phyloP scores from a whole-genome alignment of 2,888 invertebrate species.

The Andrena bucephala region DNA sequence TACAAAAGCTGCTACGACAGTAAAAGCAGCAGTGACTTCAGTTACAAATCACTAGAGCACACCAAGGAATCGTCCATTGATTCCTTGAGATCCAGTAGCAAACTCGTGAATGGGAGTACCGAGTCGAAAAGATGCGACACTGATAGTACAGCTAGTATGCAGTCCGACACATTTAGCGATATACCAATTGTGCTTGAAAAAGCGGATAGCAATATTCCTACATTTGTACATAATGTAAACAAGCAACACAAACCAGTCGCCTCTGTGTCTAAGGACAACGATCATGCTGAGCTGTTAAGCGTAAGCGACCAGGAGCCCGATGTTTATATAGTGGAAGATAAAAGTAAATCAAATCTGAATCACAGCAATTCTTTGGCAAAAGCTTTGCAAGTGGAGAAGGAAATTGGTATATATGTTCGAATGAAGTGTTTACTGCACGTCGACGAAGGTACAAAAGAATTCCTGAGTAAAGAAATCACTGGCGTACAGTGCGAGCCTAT shows the following conservation, averaged over 20 bases:
- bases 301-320: slow-evolving; percentile 80
- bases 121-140: slow-evolving; percentile 66
- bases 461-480: slow-evolving; percentile 75
- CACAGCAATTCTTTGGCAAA: slow-evolving; percentile 63
- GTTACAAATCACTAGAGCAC: slow-evolving; percentile 63
- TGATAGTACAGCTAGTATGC: slow-evolving; percentile 65
- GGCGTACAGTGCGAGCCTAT: slow-evolving; percentile 76
- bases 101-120: slow-evolving; percentile 73
- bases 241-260: slow-evolving; percentile 49
- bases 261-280: slow-evolving; percentile 47
- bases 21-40: slow-evolving; percentile 68
- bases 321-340: slow-evolving; percentile 71
- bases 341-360: slow-evolving; percentile 65
- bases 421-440: slow-evolving; percentile 78
- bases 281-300: slow-evolving; percentile 72
- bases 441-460: slow-evolving; percentile 79
- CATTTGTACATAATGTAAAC: slow-evolving; percentile 5
- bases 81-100: slow-evolving; percentile 46
- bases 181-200: slow-evolving; percentile 46
- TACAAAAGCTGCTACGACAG: slow-evolving; percentile 67
- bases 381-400: slow-evolving; percentile 75
- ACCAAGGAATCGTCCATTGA: slow-evolving; percentile 64
- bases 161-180: slow-evolving; percentile 67
- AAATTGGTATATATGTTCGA: slow-evolving; percentile 76
- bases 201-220: slow-evolving; percentile 15